Conservation (phyloP, 2,797 vertebrate genomes). For the Hafferia zeledoni region DNA sequence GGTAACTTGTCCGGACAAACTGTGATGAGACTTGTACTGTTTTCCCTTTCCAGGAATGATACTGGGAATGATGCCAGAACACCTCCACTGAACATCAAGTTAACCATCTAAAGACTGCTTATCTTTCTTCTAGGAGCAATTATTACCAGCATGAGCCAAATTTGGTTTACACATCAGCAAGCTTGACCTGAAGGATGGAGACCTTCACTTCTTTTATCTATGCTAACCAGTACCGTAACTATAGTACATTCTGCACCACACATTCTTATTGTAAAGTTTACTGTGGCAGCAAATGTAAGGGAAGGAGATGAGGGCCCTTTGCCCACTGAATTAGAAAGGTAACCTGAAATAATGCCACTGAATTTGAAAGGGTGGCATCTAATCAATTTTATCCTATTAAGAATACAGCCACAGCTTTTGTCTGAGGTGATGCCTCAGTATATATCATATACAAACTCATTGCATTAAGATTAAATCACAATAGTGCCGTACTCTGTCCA, state of each 20-base stretch:
- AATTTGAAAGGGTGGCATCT: not conserved
- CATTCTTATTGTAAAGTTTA: not conserved
- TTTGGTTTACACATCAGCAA: not conserved
- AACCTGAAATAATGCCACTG: not conserved
- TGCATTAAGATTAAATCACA: not conserved
- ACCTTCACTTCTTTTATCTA: not conserved
- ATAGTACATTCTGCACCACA: not conserved
- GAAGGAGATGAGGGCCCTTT: not conserved
- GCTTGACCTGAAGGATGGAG: not conserved
- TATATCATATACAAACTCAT: not conserved
- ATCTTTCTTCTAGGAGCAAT: not conserved
- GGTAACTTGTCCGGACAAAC: not conserved
- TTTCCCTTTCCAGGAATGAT: not conserved
- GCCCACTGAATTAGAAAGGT: not conserved
- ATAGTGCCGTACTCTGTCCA: not conserved
- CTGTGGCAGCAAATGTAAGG: not conserved
- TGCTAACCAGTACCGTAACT: not conserved
- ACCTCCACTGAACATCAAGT: not conserved
- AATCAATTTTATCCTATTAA: not conserved
- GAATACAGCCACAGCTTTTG: not conserved
- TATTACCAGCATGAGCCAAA: not conserved
- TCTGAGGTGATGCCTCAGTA: not conserved
- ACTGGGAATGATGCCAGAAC: not conserved
- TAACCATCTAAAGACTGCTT: not conserved
- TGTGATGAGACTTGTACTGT: not conserved